Evolutionary conservation across 2,113 vertebrate genomes (phyloP).

Genomic region (Vidua macroura): DNA sequence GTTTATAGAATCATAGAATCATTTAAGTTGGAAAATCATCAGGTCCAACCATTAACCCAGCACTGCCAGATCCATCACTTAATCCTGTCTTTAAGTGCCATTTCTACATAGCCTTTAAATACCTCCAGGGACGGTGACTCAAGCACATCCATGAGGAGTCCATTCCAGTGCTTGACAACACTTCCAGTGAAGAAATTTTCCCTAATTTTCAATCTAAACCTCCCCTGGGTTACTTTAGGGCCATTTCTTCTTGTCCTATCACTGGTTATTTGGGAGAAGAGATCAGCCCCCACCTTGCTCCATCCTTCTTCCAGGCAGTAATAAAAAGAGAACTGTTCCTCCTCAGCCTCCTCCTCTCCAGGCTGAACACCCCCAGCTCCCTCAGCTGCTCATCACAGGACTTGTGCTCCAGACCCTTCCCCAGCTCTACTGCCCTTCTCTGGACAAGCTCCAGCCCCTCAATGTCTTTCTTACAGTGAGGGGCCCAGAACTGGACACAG

Average conservation of each 20-base stretch:
- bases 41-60: background rate
- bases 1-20: background rate
- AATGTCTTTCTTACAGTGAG: fast-evolving
- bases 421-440: fast-evolving
- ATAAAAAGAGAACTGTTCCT: too few relatives aligned
- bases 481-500: fast-evolving
- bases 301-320: background rate
- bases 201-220: background rate
- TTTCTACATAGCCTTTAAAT: background rate
- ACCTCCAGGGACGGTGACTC: background rate
- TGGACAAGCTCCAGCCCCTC: background rate
- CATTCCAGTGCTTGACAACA: background rate
- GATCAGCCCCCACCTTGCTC: background rate
- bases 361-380: fast-evolving
- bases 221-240: background rate
- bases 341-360: background rate
- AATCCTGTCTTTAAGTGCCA: background rate
- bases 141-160: background rate
- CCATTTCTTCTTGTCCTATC: background rate
- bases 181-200: background rate
- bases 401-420: background rate
- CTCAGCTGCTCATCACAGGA: background rate
- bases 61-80: background rate
- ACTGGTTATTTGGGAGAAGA: background rate
- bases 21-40: background rate